These are phyloP conservation scores for Procambarus clarkii DNA, from an alignment of 1,140 invertebrate genomes.

Conservation along the genomic window DNA sequence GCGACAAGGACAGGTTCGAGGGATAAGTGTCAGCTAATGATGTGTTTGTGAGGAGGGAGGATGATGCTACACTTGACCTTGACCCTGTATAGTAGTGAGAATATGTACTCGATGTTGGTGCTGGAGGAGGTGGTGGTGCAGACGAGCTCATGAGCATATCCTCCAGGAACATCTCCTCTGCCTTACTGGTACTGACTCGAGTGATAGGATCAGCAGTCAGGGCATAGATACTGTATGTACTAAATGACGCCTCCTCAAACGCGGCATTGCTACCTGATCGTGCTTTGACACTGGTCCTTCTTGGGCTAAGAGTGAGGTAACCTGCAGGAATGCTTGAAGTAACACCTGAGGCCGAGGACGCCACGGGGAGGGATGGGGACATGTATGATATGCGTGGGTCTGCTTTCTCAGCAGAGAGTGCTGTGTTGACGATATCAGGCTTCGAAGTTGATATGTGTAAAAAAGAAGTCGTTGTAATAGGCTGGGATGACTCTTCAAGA, in stretches of 20 bases:
- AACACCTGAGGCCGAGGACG: not conserved
- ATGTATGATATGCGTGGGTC: constrained; percentile 51
- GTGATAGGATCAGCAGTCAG: constrained; percentile 59
- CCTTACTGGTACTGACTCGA: constrained; percentile 28
- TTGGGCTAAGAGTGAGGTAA: constrained; percentile 61
- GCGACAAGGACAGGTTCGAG: constrained; percentile 50
- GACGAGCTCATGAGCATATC: constrained; percentile 61
- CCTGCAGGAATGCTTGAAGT: constrained; percentile 42
- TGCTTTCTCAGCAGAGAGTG: constrained; percentile 53
- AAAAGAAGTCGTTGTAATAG: constrained; percentile 61
- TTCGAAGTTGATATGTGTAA: constrained; percentile 67
- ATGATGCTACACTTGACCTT: constrained; percentile 57
- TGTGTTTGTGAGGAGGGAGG: constrained; percentile 57
- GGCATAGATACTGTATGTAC: constrained; percentile 66
- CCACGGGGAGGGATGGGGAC: constrained; percentile 27
- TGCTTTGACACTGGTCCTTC: constrained; percentile 44
- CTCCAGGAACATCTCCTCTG: constrained; percentile 54
- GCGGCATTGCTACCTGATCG: constrained; percentile 23
- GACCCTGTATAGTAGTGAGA: constrained; percentile 68
- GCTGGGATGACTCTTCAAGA: constrained; percentile 47
- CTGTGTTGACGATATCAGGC: constrained; percentile 59
- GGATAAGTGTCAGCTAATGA: constrained; percentile 56
- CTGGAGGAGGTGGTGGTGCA: constrained; percentile 70
- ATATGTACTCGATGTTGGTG: constrained; percentile 69
- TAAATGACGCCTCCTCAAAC: constrained; percentile 58